Evolutionary conservation across 1,140 invertebrate genomes (phyloP).

Genomic region (Halesus radiatus): DNA sequence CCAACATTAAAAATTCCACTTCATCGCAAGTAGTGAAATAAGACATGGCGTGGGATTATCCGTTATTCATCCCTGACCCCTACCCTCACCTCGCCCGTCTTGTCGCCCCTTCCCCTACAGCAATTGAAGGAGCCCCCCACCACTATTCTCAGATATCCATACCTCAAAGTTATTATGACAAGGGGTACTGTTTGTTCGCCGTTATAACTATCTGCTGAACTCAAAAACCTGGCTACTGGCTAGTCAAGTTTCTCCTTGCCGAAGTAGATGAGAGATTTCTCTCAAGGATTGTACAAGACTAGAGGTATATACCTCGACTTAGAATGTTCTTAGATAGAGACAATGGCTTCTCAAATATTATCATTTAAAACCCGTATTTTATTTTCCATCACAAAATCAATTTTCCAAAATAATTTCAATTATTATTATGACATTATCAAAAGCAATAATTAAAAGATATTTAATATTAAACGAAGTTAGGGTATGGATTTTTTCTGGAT

Average conservation of each 20-base stretch:
- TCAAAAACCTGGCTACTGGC: conserved; percentile 54
- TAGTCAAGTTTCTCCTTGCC: conserved; percentile 53
- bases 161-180: conserved; percentile 59
- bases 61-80: conserved; percentile 27
- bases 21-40: neutral
- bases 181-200: conserved; percentile 55
- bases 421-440: no score
- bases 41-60: neutral
- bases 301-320: neutral
- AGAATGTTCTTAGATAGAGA: neutral
- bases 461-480: no score
- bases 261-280: conserved; percentile 41
- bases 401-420: no score
- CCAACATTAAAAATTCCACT: neutral
- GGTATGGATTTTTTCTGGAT: no score
- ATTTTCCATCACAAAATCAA: no score
- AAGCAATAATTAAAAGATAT: no score
- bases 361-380: no score
- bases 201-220: conserved; percentile 55
- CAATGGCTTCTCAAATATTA: no score
- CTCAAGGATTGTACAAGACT: conserved; percentile 41
- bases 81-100: conserved; percentile 16
- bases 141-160: conserved; percentile 56
- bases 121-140: conserved; percentile 19
- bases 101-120: neutral